These are phyloP conservation scores for Idaea biselata DNA, from an alignment of 2,888 invertebrate species.

Conservation along the genomic window DNA sequence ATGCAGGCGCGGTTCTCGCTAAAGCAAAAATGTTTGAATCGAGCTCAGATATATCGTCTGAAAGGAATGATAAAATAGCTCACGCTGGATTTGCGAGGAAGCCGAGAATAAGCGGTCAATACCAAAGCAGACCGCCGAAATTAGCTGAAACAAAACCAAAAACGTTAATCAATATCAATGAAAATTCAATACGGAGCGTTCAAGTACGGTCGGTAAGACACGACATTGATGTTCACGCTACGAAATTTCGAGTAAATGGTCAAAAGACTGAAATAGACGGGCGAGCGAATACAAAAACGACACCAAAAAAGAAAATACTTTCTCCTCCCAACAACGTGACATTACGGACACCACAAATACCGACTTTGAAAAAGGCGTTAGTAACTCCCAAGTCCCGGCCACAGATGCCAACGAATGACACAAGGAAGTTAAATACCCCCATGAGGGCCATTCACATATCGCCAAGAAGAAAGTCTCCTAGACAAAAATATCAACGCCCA, in stretches of 20 bases:
- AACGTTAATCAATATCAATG: slow-evolving; percentile 35
- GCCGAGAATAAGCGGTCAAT: slow-evolving; percentile 59
- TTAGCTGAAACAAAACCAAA: slow-evolving; percentile 53
- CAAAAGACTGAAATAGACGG: slow-evolving; percentile 52
- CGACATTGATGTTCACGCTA: slow-evolving; percentile 24
- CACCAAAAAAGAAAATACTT: slow-evolving; percentile 56
- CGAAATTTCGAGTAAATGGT: slow-evolving; percentile 35
- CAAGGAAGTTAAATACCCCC: slow-evolving; percentile 80
- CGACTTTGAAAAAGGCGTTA: slow-evolving; percentile 82
- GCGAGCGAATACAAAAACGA: slow-evolving; percentile 51
- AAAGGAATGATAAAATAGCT: slow-evolving; percentile 52
- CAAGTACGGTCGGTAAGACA: slow-evolving; percentile 38
- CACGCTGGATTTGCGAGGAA: slow-evolving; percentile 66
- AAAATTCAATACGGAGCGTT: slow-evolving; percentile 36
- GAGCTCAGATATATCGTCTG: slow-evolving; percentile 74
- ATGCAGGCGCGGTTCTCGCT: slow-evolving; percentile 90
- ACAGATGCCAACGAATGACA: slow-evolving; percentile 57
- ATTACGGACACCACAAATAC: slow-evolving; percentile 62
- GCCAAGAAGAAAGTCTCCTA: slow-evolving; percentile 66
- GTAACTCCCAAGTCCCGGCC: slow-evolving; percentile 79
- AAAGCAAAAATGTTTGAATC: slow-evolving; percentile 88
- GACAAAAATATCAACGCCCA: slow-evolving; percentile 51
- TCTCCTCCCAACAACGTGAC: slow-evolving; percentile 50
- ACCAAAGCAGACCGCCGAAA: slow-evolving; percentile 49
- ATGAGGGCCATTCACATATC: slow-evolving; percentile 74